Evolutionary conservation across 1,140 invertebrate species (phyloP).

Genomic region (Bombus superbus): DNA sequence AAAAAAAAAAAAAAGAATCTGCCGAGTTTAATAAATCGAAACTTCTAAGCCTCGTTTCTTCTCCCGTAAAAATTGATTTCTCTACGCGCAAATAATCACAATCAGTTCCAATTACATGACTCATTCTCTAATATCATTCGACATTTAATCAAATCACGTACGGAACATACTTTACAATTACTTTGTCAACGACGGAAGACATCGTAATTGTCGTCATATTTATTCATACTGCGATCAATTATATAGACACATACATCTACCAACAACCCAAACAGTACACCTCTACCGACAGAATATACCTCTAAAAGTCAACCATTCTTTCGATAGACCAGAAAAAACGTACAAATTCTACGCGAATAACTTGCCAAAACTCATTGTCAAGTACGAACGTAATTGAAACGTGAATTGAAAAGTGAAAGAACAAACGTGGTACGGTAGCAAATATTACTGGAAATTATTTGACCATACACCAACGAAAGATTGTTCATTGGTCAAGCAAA

Average conservation of each 20-base stretch:
- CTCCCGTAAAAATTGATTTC: neutral
- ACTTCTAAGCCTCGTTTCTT: neutral
- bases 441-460: neutral
- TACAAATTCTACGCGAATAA: neutral
- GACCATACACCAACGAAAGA: neutral
- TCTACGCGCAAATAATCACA: neutral
- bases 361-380: neutral
- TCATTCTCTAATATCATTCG: neutral
- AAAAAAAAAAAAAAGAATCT: neutral
- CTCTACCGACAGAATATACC: neutral
- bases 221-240: neutral
- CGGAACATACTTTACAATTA: neutral
- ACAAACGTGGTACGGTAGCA: neutral
- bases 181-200: neutral
- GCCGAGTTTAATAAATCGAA: neutral
- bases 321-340: neutral
- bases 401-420: neutral
- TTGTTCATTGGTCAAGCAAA: constrained; percentile 1
- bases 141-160: neutral
- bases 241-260: neutral
- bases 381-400: too few species aligned
- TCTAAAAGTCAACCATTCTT: neutral
- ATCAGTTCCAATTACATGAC: neutral
- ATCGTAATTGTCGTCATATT: neutral
- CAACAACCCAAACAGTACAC: neutral